phyloP scores from a whole-genome alignment of 2,797 vertebrate genomes.

The Gallinago nigripennis region DNA sequence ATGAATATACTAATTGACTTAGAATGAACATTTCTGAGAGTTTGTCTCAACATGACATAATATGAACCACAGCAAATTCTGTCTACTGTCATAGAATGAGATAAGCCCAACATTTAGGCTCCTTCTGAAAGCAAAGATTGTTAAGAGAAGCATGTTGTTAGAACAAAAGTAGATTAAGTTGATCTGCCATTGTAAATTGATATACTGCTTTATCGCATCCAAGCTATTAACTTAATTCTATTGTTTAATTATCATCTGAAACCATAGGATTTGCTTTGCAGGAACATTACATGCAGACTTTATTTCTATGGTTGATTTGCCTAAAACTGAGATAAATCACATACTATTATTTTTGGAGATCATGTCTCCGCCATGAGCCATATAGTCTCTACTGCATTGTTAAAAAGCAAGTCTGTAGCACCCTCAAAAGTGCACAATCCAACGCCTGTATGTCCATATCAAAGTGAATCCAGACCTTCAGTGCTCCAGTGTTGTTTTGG shows the following conservation, averaged over 20 bases:
- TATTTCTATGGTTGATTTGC: not conserved
- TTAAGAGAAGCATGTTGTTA: not conserved
- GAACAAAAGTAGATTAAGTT: not conserved
- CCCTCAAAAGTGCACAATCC: not conserved
- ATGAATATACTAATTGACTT: not conserved
- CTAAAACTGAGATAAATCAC: not conserved
- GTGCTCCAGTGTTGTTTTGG: not conserved
- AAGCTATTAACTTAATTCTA: not conserved
- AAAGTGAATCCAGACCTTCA: not conserved
- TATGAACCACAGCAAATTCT: not conserved
- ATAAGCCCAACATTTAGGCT: not conserved
- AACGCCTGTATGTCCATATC: rapidly evolving
- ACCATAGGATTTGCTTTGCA: not conserved
- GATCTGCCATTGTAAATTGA: not conserved
- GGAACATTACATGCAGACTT: not conserved
- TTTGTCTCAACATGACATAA: not conserved
- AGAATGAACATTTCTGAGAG: not conserved
- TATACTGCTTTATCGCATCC: not conserved
- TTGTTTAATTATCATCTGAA: not conserved
- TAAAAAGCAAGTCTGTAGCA: not conserved
- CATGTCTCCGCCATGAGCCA: not conserved
- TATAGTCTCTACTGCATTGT: rapidly evolving
- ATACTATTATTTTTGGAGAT: not conserved
- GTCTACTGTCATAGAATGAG: not conserved
- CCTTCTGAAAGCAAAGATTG: not conserved